Evolutionary conservation across 2,113 vertebrate species (phyloP).

Genomic region (Gopherus evgoodei): DNA sequence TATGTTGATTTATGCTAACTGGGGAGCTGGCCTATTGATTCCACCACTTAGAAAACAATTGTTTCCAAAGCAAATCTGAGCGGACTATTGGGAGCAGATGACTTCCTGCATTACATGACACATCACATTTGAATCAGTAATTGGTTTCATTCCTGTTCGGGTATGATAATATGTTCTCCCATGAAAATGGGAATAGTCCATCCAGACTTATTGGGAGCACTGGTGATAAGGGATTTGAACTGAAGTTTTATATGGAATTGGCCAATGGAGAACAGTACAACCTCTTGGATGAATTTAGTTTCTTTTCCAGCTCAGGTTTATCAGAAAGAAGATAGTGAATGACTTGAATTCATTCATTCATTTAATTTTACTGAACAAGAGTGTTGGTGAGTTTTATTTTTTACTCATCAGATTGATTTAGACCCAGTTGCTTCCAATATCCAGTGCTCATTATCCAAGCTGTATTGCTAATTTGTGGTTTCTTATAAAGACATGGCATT

Average conservation of each 20-base stretch:
- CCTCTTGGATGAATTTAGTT: slow-evolving; percentile 6
- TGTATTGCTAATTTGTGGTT: not conserved
- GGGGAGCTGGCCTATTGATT: not conserved
- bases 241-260: not conserved
- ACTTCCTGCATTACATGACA: not conserved
- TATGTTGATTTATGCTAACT: not conserved
- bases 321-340: not conserved
- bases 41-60: not conserved
- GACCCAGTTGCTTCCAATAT: not conserved
- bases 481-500: not conserved
- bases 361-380: not conserved
- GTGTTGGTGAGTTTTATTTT: not conserved
- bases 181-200: slow-evolving; percentile 6
- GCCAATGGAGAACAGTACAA: not conserved
- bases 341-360: not conserved
- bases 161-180: not conserved
- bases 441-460: not conserved
- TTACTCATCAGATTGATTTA: not conserved
- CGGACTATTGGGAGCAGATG: not conserved
- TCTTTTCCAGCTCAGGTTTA: not conserved
- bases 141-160: slow-evolving; percentile 16
- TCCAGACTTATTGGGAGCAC: not conserved
- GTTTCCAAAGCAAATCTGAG: not conserved
- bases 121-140: not conserved
- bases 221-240: not conserved